phyloP scores from a whole-genome alignment of 2,888 invertebrate genomes.

The Podotricha telesiphe region DNA sequence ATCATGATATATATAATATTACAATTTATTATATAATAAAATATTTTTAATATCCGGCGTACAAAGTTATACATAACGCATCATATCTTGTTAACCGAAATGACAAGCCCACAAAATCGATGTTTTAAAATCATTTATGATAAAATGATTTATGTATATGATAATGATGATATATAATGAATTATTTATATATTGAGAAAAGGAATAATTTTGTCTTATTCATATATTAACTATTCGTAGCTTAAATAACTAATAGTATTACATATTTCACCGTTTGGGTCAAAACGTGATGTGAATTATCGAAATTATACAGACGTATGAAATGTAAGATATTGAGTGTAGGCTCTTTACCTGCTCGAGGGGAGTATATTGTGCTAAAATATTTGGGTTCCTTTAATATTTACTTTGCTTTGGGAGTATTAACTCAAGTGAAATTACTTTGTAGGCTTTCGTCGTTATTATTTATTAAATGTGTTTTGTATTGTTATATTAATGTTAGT shows the following conservation, averaged over 20 bases:
- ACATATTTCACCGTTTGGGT: neutral
- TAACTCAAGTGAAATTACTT: conserved; percentile 15
- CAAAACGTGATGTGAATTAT: neutral
- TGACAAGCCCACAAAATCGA: too few relatives aligned
- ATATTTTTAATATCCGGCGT: too few relatives aligned
- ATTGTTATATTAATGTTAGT: neutral
- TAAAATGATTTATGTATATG: too few relatives aligned
- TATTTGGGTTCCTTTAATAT: conserved; percentile 29
- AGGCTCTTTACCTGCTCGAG: neutral
- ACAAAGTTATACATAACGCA: too few relatives aligned
- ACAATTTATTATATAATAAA: too few relatives aligned
- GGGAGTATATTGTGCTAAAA: conserved; percentile 12
- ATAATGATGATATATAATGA: too few relatives aligned
- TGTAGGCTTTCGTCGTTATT: neutral
- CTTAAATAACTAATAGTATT: neutral
- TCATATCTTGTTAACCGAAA: too few relatives aligned
- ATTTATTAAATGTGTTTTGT: neutral
- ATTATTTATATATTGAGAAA: too few relatives aligned
- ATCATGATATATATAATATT: too few relatives aligned
- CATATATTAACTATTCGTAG: neutral
- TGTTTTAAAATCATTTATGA: too few relatives aligned
- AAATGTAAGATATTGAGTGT: neutral
- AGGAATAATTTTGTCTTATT: too few relatives aligned
- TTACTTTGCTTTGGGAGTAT: conserved; percentile 20
- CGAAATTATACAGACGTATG: neutral